phyloP scores from a whole-genome alignment of 1,140 invertebrate genomes.

The Pygmarrhopalites habei region DNA sequence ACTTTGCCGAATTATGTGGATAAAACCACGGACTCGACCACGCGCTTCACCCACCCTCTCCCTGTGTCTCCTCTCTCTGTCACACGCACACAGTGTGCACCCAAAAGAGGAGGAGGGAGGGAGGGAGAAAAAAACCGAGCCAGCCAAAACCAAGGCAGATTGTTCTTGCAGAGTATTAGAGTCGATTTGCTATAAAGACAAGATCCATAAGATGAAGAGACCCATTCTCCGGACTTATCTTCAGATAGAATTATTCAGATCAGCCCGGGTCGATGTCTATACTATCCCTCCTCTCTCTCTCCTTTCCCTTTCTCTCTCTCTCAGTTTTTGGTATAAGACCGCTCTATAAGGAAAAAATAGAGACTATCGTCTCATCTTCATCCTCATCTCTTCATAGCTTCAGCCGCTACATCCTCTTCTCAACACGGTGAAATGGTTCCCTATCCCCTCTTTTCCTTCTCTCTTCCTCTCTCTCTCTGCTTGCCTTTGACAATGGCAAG shows the following conservation, averaged over 20 bases:
- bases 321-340: too few species aligned
- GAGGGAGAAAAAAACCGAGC: neutral
- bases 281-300: neutral
- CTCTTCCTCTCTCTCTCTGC: neutral
- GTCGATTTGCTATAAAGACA: conserved; percentile 41
- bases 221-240: conserved; percentile 35
- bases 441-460: neutral
- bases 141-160: conserved; percentile 25
- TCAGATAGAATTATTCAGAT: conserved; percentile 40
- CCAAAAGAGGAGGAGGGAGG: conserved; percentile 4
- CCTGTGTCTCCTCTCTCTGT: neutral
- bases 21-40: conserved; percentile 34
- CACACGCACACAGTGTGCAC: conserved; percentile 1
- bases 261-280: conserved; percentile 19
- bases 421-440: conserved; percentile 3
- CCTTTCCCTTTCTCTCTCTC: neutral
- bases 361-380: too few species aligned
- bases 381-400: too few species aligned
- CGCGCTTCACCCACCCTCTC: conserved; percentile 13
- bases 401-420: neutral
- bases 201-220: conserved; percentile 38
- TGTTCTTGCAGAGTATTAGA: conserved; percentile 39
- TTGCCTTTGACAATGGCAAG: neutral
- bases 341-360: too few species aligned
- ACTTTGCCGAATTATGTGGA: conserved; percentile 40